Conservation (phyloP, 2,888 invertebrate species). For the Gortyna flavago region DNA sequence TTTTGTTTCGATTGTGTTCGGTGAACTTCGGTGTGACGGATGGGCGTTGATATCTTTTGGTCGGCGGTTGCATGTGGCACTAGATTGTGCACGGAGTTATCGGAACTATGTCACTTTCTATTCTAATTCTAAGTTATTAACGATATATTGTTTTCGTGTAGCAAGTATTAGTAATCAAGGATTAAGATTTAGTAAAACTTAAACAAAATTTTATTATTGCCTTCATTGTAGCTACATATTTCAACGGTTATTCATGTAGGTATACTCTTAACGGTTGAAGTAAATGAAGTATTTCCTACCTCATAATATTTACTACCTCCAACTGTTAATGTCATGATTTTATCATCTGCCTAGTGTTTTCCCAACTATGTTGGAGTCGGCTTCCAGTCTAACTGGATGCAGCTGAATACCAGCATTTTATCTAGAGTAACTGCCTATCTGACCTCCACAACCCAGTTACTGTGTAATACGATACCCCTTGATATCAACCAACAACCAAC, state of each 20-base stretch:
- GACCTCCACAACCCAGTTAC: too few relatives aligned
- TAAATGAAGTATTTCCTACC: background rate
- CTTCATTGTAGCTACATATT: background rate
- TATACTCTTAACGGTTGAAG: background rate
- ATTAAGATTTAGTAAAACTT: background rate
- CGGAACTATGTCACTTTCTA: conserved; percentile 13
- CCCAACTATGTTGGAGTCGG: too few relatives aligned
- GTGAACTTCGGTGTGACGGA: too few relatives aligned
- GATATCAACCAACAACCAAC: too few relatives aligned
- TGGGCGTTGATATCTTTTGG: conserved; percentile 71
- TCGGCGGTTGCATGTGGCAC: background rate
- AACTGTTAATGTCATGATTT: background rate
- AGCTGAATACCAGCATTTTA: too few relatives aligned
- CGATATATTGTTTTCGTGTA: background rate
- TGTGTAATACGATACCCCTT: too few relatives aligned
- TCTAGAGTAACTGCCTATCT: too few relatives aligned
- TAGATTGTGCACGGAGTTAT: conserved; percentile 9
- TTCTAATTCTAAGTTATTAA: background rate
- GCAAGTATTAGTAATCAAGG: background rate
- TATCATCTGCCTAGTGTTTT: too few relatives aligned
- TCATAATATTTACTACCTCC: background rate
- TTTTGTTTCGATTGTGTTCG: conserved; percentile 30
- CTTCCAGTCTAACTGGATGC: too few relatives aligned
- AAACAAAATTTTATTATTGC: background rate
- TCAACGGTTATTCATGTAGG: background rate